These are phyloP conservation scores for Scaptomyza montana DNA, from an alignment of 1,140 invertebrate species.

Conservation along the genomic window DNA sequence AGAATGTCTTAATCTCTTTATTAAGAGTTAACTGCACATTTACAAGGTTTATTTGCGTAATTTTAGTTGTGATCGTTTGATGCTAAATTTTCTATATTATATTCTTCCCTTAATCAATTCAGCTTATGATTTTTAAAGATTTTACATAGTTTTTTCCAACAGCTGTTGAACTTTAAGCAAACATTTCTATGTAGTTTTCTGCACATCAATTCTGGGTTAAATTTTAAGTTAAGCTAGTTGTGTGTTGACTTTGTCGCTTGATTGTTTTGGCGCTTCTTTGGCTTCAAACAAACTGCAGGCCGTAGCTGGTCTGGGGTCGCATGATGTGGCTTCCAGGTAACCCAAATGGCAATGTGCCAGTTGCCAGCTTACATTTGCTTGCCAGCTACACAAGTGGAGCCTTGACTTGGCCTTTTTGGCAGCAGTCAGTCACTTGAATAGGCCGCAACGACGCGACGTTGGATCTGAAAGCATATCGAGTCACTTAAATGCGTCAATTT, in stretches of 20 bases:
- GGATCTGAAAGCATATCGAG: slow-evolving; percentile 14
- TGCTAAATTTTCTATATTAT: too few relatives aligned
- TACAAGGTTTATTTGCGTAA: too few relatives aligned
- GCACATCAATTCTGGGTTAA: slow-evolving; percentile 17
- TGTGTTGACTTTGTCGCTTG: slow-evolving; percentile 54
- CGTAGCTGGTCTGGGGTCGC: slow-evolving; percentile 21
- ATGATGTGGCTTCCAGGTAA: slow-evolving; percentile 66
- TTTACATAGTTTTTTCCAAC: not conserved
- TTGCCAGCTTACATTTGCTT: not conserved
- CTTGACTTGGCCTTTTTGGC: slow-evolving; percentile 49
- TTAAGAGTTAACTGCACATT: too few relatives aligned
- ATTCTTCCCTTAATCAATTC: too few relatives aligned
- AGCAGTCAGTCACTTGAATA: not conserved
- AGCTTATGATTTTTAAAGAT: not conserved
- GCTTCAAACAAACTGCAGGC: slow-evolving; percentile 38
- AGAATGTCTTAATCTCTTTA: too few relatives aligned
- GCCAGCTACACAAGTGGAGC: slow-evolving; percentile 22
- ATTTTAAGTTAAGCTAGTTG: slow-evolving; percentile 41
- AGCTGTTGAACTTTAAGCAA: not conserved
- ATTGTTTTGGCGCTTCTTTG: slow-evolving; percentile 59
- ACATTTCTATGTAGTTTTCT: not conserved
- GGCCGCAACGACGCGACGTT: slow-evolving; percentile 8
- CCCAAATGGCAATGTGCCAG: slow-evolving; percentile 73
- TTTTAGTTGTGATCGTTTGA: too few relatives aligned
- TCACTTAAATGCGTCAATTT: slow-evolving; percentile 21